Percentiles rank a stretch among this genome's conserved stretches.
phyloP scores from a whole-genome alignment of 2,797 vertebrate species.

The Oreonectes daqikongensis region DNA sequence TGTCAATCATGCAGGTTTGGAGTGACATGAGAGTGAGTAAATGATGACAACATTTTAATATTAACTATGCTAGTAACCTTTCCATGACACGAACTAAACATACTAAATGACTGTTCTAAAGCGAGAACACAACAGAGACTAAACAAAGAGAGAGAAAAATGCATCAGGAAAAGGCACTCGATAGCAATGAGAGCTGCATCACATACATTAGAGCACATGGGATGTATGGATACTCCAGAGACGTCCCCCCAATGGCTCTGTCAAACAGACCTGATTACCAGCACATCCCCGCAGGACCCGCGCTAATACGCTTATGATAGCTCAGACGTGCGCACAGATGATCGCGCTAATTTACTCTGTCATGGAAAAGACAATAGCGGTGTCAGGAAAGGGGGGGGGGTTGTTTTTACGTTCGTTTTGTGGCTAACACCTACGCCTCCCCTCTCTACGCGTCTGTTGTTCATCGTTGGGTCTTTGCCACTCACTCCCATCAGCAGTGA shows the following conservation, averaged over 20 bases:
- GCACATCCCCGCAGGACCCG: slow-evolving; percentile 37
- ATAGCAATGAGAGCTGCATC: background rate
- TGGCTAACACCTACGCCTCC: slow-evolving; percentile 4
- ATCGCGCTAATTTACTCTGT: slow-evolving; percentile 62
- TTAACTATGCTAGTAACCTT: background rate
- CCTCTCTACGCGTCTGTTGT: slow-evolving; percentile 2
- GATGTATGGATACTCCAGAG: slow-evolving; percentile 43
- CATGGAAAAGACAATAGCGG: slow-evolving; percentile 56
- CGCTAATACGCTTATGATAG: slow-evolving; percentile 59
- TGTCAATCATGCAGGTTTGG: background rate
- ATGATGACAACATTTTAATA: background rate
- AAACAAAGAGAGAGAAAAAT: background rate
- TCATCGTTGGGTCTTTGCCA: background rate
- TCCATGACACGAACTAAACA: background rate
- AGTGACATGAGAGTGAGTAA: background rate
- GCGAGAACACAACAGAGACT: background rate
- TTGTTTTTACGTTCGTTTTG: slow-evolving; percentile 28
- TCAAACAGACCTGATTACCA: slow-evolving; percentile 56
- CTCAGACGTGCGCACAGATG: slow-evolving; percentile 50
- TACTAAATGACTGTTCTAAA: background rate
- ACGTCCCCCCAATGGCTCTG: slow-evolving; percentile 44
- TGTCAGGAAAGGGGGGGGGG: slow-evolving; percentile 35
- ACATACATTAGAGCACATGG: slow-evolving; percentile 24
- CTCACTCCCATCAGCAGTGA: background rate
- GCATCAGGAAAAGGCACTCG: background rate